Conservation (phyloP, 2,888 invertebrate genomes). For the Lithosia quadra region DNA sequence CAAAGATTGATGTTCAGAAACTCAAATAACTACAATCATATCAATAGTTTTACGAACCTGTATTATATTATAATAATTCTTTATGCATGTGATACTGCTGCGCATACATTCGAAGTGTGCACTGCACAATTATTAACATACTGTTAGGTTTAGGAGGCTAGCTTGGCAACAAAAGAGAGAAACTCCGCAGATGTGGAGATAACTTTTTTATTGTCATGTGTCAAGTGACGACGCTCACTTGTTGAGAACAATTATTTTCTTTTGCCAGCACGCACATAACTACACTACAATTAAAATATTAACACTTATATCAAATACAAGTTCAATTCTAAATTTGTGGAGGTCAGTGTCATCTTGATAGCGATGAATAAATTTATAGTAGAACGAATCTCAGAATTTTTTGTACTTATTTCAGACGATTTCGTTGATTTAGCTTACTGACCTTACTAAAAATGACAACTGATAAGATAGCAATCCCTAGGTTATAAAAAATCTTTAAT, state of each 20-base stretch:
- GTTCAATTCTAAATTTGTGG: neutral
- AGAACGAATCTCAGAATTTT: neutral
- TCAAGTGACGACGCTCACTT: slow-evolving; percentile 13
- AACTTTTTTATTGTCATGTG: slow-evolving; percentile 38
- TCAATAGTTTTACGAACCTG: neutral
- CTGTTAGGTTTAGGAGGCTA: slow-evolving; percentile 15
- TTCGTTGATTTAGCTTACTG: neutral
- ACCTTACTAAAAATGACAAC: neutral
- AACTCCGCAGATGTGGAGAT: slow-evolving; percentile 45
- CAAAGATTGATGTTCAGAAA: neutral
- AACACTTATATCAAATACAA: neutral
- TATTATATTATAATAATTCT: neutral
- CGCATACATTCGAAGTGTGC: slow-evolving; percentile 28
- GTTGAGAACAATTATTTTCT: slow-evolving; percentile 13
- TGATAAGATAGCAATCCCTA: neutral
- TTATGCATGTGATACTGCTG: slow-evolving; percentile 19
- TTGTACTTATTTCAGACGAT: neutral
- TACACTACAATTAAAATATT: slow-evolving; percentile 1
- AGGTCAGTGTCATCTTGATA: neutral
- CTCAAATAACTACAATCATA: neutral
- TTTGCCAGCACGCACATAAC: neutral
- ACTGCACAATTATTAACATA: slow-evolving; percentile 31
- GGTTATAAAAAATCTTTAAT: too few relatives aligned
- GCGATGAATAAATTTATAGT: neutral
- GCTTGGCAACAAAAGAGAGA: slow-evolving; percentile 19